A percentile compares a stretch with the other conserved stretches of the same genome.
Evolutionary conservation across 2,888 invertebrate species (phyloP).

Genomic region (Lochmaea capreae): DNA sequence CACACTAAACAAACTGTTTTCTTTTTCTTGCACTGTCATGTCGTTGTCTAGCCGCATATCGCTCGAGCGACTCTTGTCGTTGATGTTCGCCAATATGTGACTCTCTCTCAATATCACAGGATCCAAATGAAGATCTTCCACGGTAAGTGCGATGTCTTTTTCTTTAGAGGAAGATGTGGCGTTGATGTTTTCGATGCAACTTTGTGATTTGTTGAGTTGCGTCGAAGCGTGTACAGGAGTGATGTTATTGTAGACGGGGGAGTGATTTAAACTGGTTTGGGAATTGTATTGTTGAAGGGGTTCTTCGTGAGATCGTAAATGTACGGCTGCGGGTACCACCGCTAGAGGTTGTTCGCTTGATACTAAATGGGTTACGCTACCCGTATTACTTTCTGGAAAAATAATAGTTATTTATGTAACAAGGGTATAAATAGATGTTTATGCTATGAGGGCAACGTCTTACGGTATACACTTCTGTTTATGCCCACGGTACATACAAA

Average conservation of each 20-base stretch:
- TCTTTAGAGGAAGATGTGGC: constrained; percentile 41
- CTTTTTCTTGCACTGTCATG: constrained; percentile 63
- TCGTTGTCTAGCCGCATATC: constrained; percentile 61
- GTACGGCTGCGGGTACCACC: constrained; percentile 55
- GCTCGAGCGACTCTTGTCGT: constrained; percentile 53
- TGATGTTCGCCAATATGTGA: constrained; percentile 57
- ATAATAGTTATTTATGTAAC: neutral
- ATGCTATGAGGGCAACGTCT: too few relatives aligned
- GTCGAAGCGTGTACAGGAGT: constrained; percentile 30
- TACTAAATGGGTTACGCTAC: constrained; percentile 75
- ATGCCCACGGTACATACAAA: too few relatives aligned
- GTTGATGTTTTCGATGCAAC: constrained; percentile 59
- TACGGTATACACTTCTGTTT: too few relatives aligned
- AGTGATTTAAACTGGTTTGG: constrained; percentile 62
- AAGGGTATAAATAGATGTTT: too few relatives aligned
- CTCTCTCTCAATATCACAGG: constrained; percentile 63
- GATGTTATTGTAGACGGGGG: constrained; percentile 65
- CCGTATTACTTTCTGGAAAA: constrained; percentile 72
- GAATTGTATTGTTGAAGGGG: constrained; percentile 61
- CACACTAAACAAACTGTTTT: constrained; percentile 72
- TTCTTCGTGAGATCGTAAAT: constrained; percentile 55
- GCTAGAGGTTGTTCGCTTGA: constrained; percentile 74
- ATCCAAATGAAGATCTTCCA: constrained; percentile 72
- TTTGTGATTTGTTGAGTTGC: constrained; percentile 59
- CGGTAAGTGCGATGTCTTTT: constrained; percentile 52